Evolutionary conservation across 2,888 invertebrate species (phyloP), one percentile per base, ranked within the genome.

Genomic region (Sarcophaga caerulescens): DNA sequence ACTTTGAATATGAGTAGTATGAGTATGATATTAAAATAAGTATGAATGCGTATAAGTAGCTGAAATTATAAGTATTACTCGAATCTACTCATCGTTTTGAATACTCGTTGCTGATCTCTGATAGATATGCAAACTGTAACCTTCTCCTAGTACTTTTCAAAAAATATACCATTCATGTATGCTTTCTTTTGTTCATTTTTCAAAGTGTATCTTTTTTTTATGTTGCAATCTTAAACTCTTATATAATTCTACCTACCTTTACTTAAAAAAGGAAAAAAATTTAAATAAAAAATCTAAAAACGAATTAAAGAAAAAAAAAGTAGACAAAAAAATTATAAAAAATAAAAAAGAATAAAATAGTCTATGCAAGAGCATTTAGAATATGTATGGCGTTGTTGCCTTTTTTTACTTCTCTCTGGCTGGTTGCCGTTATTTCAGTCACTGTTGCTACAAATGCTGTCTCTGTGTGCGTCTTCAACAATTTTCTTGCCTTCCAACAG

Each of bases 181-280:
- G 4, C 4, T 78, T 78, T 70, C 25, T 35, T 25, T 17, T 14
- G 17, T 4, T 14, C 8, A 52, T 52, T 52, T 52, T 52, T 52
- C 17, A 17, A 4, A 52, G 52, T 52, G 52, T 52, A 52, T 52
- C 10, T 1, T 52, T 52, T 52, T 52, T 52, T 52, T 17, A 14
- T 12, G 14, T 52, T 17, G 62, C 35, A 35, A 35, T 35, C 74
- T 81, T 62, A 52, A 74, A 70, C 52, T 52, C 52, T 81, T 81
- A 62, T 66, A 75, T 66, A 81, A 81, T 81, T 52, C 63, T 71
- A 85, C 85, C 63, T 71, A 81, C 85, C 78, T 85, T 82, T 75
- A 5, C 44, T 79, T 82, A 44, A 76, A 62, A 21, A 44, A 52
- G 10, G 3, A 47, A 12, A 14, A 47, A 14, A 14, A 47, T 0